A percentile compares a stretch with the other conserved stretches of the same genome.
Evolutionary conservation across 2,113 vertebrate species (phyloP).

Genomic region (human): GRCh38 chr7:31479001-31479500

Average conservation of each 20-base stretch:
- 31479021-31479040: background rate
- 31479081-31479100: background rate
- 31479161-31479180: rapidly evolving
- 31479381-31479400: background rate
- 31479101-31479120: background rate
- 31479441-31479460: background rate
- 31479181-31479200: background rate
- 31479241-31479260: background rate
- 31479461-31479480: background rate
- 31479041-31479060: background rate
- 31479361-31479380: background rate
- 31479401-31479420: background rate
- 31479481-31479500: background rate
- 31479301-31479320: background rate
- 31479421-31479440: background rate
- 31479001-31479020: background rate
- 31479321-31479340: background rate
- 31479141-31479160: background rate
- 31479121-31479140: background rate
- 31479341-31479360: background rate
- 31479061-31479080: background rate
- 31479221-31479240: background rate
- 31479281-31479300: background rate
- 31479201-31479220: rapidly evolving
- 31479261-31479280: background rate